Evolutionary conservation across 2,797 vertebrate species (phyloP).

Genomic region (Acanthurus leucopareius): DNA sequence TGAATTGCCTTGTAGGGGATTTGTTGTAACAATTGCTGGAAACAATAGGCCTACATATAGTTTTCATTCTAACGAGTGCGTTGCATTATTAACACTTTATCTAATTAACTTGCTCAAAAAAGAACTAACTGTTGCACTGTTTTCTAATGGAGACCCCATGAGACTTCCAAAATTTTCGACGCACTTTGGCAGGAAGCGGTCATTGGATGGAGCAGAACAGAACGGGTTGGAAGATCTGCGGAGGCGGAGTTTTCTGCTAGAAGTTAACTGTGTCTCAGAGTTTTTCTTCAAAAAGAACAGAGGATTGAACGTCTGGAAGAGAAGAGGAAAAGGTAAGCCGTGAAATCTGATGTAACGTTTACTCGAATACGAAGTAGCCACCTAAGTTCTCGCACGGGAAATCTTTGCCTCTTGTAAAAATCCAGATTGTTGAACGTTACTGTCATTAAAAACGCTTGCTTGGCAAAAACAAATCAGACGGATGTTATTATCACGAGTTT

Average conservation of each 20-base stretch:
- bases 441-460: slow-evolving; percentile 8
- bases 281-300: background rate
- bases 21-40: no score
- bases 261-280: background rate
- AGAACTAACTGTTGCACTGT: no score
- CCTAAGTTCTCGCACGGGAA: background rate
- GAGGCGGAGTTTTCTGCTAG: slow-evolving; percentile 38
- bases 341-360: no score
- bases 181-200: background rate
- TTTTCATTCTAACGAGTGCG: background rate
- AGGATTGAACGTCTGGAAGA: no score
- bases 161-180: background rate
- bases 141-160: no score
- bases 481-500: slow-evolving; percentile 65
- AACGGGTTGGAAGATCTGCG: background rate
- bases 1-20: no score
- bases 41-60: no score
- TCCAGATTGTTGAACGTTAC: no score
- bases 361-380: no score
- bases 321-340: background rate
- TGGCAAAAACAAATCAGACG: slow-evolving; percentile 31
- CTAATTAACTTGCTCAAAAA: no score
- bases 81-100: no score
- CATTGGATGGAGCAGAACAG: background rate
- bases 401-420: background rate